These are phyloP conservation scores for Macaca mulatta DNA, from an alignment of 2,113 vertebrate species.

Conservation along the genomic window DNA sequence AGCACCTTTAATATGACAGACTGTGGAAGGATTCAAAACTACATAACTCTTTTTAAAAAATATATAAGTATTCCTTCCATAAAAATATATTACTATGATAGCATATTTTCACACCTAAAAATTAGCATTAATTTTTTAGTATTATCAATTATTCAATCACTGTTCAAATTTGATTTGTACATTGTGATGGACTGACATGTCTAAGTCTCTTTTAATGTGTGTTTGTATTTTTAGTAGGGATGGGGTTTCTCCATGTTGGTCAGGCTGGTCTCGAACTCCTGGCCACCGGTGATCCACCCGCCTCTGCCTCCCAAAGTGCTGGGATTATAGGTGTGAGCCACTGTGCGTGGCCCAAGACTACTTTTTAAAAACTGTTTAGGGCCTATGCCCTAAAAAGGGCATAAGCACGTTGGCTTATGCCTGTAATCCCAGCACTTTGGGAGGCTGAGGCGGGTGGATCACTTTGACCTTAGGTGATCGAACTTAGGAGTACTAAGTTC, in stretches of 20 bases:
- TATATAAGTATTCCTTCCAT: not conserved
- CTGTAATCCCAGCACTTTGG: too few relatives aligned
- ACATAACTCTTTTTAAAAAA: not conserved
- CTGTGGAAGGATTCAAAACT: not conserved
- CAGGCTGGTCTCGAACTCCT: not conserved
- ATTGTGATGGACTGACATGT: not conserved
- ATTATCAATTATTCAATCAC: not conserved
- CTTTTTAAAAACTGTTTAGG: too few relatives aligned
- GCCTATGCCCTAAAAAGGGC: too few relatives aligned
- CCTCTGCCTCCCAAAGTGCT: not conserved
- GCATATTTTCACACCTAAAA: not conserved
- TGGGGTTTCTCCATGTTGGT: not conserved
- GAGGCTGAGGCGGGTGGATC: too few relatives aligned
- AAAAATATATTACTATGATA: not conserved
- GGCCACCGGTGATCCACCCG: not conserved
- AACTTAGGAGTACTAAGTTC: too few relatives aligned
- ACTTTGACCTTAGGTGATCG: too few relatives aligned
- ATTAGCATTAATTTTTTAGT: not conserved
- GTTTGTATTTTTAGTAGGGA: not conserved
- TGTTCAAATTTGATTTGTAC: not conserved
- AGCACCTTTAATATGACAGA: not conserved
- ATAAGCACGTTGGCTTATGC: too few relatives aligned
- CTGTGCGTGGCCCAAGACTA: too few relatives aligned
- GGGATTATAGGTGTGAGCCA: not conserved
- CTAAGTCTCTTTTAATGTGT: not conserved